Base-by-base conservation (phyloP, 2,888 invertebrate genomes). In the Oeneis ivallda region DNA sequence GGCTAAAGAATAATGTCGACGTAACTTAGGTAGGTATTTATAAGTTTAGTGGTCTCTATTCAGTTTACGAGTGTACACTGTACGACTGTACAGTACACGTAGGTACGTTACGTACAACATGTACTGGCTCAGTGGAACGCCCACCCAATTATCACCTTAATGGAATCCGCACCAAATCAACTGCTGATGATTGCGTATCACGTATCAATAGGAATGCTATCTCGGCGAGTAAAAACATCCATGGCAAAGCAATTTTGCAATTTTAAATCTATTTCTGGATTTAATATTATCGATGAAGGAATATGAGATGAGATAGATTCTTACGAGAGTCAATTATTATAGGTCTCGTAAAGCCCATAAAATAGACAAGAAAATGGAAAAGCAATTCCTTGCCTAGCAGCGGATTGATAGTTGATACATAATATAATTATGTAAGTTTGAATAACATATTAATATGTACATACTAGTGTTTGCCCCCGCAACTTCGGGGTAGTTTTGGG, bases 91-190 rank as follows among this genome's bases (percentile, higher is more conserved):
- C 11, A 34, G 49, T 17, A 15, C 37, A 17, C n/a, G 59, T n/a
- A n/a, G n/a, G n/a, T 49, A 59, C 59, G 8, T 49, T 47, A 37
- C 43, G 13, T 43, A 13, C 34, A 15, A 37, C 60, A 49, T 60
- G 13, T 49, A 49, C 49, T 50, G 60, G 59, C 37, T 17, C 15
- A 13, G 17, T 11, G 39, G 13, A 52, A 76, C 71, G 67, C 60
- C 62, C 64, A 64, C 67, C 65, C 69, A 72, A 76, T 76, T 74
- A 78, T 76, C 71, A 74, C 75, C 70, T 71, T 76, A 75, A 76
- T 78, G 72, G 75, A 77, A 73, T 73, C 71, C 67, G 72, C 64
- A 71, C 72, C 72, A 70, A 75, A 80, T 75, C 75, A 74, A 78
- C 76, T 76, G 66, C 64, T 67, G 62, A 68, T 69, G 71, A 72